Percentiles rank a stretch among this genome's conserved stretches.
phyloP scores from a whole-genome alignment of 2,797 vertebrate species.

The Tinamus major region DNA sequence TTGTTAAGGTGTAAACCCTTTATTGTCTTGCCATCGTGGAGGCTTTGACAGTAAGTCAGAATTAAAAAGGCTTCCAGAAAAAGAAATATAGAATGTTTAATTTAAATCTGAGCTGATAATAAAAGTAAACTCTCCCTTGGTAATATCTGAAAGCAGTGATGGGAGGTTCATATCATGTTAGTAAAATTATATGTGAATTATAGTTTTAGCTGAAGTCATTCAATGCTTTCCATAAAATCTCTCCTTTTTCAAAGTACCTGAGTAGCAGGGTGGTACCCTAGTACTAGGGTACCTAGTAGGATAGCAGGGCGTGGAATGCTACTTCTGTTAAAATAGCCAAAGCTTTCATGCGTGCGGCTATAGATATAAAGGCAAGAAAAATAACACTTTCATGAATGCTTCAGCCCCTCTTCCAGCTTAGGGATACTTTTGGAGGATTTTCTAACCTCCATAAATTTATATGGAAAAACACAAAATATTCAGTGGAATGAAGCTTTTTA shows the following conservation, averaged over 20 bases:
- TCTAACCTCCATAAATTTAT: not conserved
- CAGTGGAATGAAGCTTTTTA: not conserved
- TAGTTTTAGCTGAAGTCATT: not conserved
- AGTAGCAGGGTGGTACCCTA: not conserved
- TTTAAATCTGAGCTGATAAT: conserved; percentile 19
- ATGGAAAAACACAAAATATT: not conserved
- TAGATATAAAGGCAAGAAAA: not conserved
- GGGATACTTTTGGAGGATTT: not conserved
- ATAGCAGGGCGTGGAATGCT: not conserved
- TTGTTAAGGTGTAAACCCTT: not conserved
- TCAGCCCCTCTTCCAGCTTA: not conserved
- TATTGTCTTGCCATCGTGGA: not conserved
- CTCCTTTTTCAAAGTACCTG: not conserved
- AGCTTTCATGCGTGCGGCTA: not conserved
- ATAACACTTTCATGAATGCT: not conserved
- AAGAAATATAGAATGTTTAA: not conserved
- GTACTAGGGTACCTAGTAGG: no score
- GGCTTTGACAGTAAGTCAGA: not conserved
- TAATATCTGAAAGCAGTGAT: not conserved
- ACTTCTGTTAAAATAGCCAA: not conserved
- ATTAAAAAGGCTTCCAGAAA: conserved; percentile 14
- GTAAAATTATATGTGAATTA: not conserved
- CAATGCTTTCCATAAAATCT: not conserved
- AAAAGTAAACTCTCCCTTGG: not conserved
- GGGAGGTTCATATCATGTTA: not conserved